A percentile compares a stretch with the other conserved stretches of the same genome.
Conservation (phyloP, 2,888 invertebrate species). For the Pecten maximus region DNA sequence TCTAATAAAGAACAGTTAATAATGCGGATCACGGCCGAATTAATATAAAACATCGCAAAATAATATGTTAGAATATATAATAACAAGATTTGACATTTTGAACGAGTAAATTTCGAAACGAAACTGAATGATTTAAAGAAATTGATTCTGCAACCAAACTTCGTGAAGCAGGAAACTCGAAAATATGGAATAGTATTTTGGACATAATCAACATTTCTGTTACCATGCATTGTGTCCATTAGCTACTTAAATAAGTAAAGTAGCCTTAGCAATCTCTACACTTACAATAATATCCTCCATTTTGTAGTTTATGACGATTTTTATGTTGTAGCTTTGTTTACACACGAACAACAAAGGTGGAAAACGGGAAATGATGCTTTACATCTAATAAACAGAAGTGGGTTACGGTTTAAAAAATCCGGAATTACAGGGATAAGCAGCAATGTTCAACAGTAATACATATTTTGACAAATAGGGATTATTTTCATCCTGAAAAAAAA, state of each 20-base stretch:
- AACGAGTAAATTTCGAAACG: not conserved
- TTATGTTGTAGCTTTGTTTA: slow-evolving; percentile 2
- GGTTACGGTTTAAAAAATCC: not conserved
- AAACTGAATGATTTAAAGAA: not conserved
- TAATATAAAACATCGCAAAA: not conserved
- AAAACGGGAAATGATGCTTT: slow-evolving; percentile 35
- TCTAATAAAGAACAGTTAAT: not conserved
- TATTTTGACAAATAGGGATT: no score
- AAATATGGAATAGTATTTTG: not conserved
- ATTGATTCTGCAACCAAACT: slow-evolving; percentile 23
- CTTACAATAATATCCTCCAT: not conserved
- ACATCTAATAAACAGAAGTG: not conserved
- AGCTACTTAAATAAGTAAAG: slow-evolving; percentile 15
- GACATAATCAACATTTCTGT: not conserved
- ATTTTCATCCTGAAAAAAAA: no score
- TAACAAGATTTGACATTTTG: not conserved
- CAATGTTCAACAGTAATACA: no score
- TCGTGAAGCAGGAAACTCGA: slow-evolving; percentile 14
- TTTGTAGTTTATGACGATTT: not conserved
- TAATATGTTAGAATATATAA: not conserved
- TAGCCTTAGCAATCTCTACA: slow-evolving; percentile 2
- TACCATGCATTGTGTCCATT: not conserved
- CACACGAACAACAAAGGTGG: slow-evolving; percentile 35
- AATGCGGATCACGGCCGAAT: not conserved
- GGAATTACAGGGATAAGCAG: no score